Conservation (phyloP, 2,113 vertebrate genomes). For the Anser cygnoides region DNA sequence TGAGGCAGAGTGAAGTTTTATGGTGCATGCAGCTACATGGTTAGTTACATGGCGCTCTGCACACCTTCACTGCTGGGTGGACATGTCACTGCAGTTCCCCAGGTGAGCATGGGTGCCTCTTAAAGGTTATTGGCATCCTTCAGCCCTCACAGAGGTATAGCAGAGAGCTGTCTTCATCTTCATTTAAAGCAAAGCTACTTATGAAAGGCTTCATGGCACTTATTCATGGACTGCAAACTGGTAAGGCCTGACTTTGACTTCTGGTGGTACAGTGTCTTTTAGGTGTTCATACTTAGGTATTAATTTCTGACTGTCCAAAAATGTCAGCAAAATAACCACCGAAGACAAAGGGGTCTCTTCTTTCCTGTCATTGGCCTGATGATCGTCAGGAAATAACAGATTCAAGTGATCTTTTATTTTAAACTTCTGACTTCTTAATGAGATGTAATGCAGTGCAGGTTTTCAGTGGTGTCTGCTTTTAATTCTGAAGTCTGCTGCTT, state of each 20-base stretch:
- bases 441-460: background rate
- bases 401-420: background rate
- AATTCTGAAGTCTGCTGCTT: background rate
- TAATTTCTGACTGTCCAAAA: background rate
- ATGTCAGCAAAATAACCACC: background rate
- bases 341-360: background rate
- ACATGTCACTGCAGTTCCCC: background rate
- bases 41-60: background rate
- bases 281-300: background rate
- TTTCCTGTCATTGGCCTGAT: background rate
- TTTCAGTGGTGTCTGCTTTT: background rate
- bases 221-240: background rate
- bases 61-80: background rate
- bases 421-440: background rate
- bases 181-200: background rate
- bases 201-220: background rate
- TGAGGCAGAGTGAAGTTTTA: background rate
- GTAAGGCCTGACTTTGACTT: background rate
- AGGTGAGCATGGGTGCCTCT: accelerated
- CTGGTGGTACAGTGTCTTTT: background rate
- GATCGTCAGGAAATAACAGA: background rate
- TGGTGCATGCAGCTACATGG: background rate
- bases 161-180: background rate
- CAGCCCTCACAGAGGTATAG: background rate
- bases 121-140: background rate